Percentiles rank a stretch among this genome's conserved stretches.
Conservation (phyloP, 2,797 vertebrate species). For the Decapterus maruadsi region DNA sequence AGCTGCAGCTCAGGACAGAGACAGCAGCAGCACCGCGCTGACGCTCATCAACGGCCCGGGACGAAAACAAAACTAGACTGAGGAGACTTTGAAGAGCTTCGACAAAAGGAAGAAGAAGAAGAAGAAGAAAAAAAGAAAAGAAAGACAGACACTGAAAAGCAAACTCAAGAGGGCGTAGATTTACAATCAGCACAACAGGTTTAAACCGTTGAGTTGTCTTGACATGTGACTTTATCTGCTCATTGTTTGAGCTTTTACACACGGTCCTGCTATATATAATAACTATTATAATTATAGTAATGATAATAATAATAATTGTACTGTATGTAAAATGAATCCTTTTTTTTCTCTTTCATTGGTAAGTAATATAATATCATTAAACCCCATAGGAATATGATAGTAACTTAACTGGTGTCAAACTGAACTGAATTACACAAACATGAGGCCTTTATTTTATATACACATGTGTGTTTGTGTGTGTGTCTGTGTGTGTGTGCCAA, state of each 20-base stretch:
- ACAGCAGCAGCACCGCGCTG: neutral
- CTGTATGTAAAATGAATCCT: too few relatives aligned
- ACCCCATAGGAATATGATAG: too few relatives aligned
- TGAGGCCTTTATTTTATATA: too few relatives aligned
- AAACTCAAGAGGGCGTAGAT: neutral
- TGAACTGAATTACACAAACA: too few relatives aligned
- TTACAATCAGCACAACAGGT: neutral
- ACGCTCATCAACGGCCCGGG: neutral
- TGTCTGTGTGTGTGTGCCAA: too few relatives aligned
- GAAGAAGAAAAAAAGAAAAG: too few relatives aligned
- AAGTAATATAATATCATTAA: too few relatives aligned
- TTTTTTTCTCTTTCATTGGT: too few relatives aligned
- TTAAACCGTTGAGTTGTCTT: neutral
- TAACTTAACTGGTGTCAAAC: too few relatives aligned
- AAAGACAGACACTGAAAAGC: neutral
- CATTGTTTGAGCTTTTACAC: neutral
- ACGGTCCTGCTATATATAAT: neutral
- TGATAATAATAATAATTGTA: too few relatives aligned
- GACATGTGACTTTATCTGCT: neutral
- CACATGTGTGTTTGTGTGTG: too few relatives aligned
- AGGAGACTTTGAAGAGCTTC: neutral
- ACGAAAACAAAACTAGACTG: neutral
- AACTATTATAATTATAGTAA: too few relatives aligned
- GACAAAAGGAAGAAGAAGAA: neutral
- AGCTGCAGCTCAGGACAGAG: constrained; percentile 15